Evolutionary conservation across 2,113 vertebrate genomes (phyloP).

Genomic region (Alosa alosa): DNA sequence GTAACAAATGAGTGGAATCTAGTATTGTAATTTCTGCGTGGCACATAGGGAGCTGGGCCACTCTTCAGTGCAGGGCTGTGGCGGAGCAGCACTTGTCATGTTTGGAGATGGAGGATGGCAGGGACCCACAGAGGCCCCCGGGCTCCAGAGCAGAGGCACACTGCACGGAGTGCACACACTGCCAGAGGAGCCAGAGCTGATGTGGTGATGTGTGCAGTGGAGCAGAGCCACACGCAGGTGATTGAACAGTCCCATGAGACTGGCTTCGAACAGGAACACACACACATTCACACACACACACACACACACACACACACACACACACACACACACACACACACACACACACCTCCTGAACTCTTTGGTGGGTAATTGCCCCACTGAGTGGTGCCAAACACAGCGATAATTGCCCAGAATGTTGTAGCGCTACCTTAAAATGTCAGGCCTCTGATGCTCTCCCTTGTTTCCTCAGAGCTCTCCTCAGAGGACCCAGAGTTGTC

Average conservation of each 20-base stretch:
- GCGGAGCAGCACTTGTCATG: not conserved
- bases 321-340: not conserved
- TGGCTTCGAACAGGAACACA: not conserved
- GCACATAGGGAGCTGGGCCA: not conserved
- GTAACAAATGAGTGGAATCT: not conserved
- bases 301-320: not conserved
- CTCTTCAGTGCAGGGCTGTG: not conserved
- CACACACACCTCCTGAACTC: conserved; percentile 34
- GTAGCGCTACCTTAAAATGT: conserved; percentile 47
- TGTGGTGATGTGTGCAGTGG: not conserved
- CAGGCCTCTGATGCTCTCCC: conserved; percentile 31
- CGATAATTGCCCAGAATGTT: conserved; percentile 38
- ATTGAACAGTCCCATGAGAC: not conserved
- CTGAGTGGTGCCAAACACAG: conserved; percentile 44
- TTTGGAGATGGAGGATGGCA: conserved; percentile 11
- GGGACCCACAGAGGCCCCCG: not conserved
- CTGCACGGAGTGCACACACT: not conserved
- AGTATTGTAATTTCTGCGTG: not conserved
- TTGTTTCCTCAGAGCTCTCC: not conserved
- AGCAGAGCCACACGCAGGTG: conserved; percentile 3
- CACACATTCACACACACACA: not conserved
- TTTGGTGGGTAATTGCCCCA: conserved; percentile 38
- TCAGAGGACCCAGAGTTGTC: not conserved
- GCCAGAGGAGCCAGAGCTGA: not conserved
- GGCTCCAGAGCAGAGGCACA: not conserved